A percentile compares a stretch with the other conserved stretches of the same genome.
Conservation (phyloP, 2,113 vertebrate species). For the Hucho hucho region DNA sequence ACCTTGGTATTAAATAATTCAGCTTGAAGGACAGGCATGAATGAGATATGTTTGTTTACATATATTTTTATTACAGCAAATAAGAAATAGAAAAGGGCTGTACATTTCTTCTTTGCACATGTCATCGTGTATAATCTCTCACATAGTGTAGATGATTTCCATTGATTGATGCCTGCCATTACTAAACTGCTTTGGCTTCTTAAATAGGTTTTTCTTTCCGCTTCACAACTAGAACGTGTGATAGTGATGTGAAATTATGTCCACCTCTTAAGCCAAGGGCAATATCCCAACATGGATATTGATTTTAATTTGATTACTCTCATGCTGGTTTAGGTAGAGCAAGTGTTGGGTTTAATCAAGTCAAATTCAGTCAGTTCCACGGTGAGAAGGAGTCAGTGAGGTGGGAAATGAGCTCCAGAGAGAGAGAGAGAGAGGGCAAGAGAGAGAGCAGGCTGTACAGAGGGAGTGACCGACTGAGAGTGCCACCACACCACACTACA, state of each 20-base stretch:
- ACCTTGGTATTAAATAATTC: not conserved
- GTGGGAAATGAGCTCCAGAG: constrained; percentile 1
- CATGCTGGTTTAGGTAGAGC: constrained; percentile 35
- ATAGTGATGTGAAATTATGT: constrained; percentile 16
- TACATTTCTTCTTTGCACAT: not conserved
- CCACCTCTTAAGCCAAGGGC: constrained; percentile 20
- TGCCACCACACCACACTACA: not conserved
- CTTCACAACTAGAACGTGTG: constrained; percentile 2
- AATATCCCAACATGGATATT: constrained; percentile 34
- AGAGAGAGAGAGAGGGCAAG: not conserved
- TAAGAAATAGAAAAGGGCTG: not conserved
- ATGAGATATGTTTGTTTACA: not conserved
- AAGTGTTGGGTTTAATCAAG: constrained; percentile 52
- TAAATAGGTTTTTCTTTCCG: not conserved
- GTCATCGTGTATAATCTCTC: not conserved
- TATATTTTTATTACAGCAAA: not conserved
- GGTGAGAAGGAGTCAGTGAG: constrained; percentile 21
- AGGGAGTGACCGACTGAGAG: not conserved
- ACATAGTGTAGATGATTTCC: not conserved
- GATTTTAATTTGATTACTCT: constrained; percentile 48
- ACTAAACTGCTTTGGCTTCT: not conserved
- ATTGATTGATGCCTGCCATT: not conserved
- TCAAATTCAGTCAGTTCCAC: constrained; percentile 27
- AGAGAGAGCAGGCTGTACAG: not conserved
- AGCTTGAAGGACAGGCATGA: not conserved